Percentiles rank a stretch among this genome's conserved stretches.
Conservation (phyloP, 35 echinoderm and acorn worm genomes). For the Stichopus chloronotus region DNA sequence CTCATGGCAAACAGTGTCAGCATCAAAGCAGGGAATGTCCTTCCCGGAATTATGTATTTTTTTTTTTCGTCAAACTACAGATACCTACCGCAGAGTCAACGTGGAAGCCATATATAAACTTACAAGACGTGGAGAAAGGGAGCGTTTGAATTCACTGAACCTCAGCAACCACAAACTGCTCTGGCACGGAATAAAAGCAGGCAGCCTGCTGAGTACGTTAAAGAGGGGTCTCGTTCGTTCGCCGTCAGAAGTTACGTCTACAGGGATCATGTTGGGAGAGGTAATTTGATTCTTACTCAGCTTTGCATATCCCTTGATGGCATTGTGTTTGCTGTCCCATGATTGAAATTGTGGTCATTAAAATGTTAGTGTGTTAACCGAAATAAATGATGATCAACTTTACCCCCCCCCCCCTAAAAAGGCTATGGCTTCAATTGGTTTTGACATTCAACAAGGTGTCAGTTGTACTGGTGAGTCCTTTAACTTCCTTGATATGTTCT, state of each 20-base stretch:
- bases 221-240: constrained; percentile 36
- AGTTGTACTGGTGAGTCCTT: too few species aligned
- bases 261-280: constrained; percentile 73
- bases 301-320: neutral
- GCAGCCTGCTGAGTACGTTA: constrained; percentile 62
- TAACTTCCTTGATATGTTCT: too few species aligned
- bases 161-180: constrained; percentile 55
- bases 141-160: neutral
- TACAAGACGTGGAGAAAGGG: constrained; percentile 39
- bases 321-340: neutral
- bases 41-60: too few species aligned
- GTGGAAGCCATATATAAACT: constrained; percentile 61
- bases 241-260: constrained; percentile 54
- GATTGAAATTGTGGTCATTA: neutral
- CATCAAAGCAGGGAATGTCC: too few species aligned
- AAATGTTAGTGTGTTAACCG: neutral
- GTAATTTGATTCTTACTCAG: constrained; percentile 32
- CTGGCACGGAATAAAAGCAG: constrained; percentile 69
- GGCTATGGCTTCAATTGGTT: too few species aligned
- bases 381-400: neutral
- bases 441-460: too few species aligned
- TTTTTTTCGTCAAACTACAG: neutral
- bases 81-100: constrained; percentile 28
- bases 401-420: too few species aligned
- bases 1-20: too few species aligned